Base-by-base conservation (phyloP, 2,888 invertebrate genomes). In the Sclerodermus sp. region DNA sequence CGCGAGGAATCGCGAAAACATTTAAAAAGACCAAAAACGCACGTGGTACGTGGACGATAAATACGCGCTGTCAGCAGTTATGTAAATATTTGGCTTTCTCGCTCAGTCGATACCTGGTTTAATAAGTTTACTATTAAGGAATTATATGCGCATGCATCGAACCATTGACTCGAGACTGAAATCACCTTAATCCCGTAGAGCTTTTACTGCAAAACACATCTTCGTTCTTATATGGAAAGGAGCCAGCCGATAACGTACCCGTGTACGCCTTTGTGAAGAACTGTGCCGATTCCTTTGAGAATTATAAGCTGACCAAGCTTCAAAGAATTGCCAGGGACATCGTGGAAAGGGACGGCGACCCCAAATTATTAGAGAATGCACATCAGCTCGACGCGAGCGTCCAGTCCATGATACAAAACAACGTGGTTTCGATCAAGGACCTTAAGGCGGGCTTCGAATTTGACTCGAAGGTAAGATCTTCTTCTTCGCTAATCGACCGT, bases 161-260 rank as follows among this genome's bases (percentile, higher is more conserved):
- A n/a, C n/a, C n/a, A n/a, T n/a, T n/a, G n/a, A n/a, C n/a, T n/a
- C n/a, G n/a, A n/a, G n/a, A n/a, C n/a, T n/a, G n/a, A n/a, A n/a
- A n/a, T n/a, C n/a, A n/a, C n/a, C n/a, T n/a, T n/a, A n/a, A 13
- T 34, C 34, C 69, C 23, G 42, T 70, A 83, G 82, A 79, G 49
- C 53, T 51, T 41, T 59, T 77, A 34, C 66, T 83, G 51, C 70
- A 72, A 57, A 79, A 82, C 60, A 68, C 70, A 48, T 78, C 80
- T 14, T 86, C 86, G 3, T 85, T 86, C 66, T 67, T 87, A 13
- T 81, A 84, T 66, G 87, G 86, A 1, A 80, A 80, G 47, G 82
- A 84, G 75, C 85, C 86, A 15, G 70, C 76, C 39, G 74, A 79
- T 31, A 72, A 78, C 10, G 84, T 86, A 36, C 84, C 86, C 15